Evolutionary conservation across 2,888 invertebrate genomes (phyloP), one percentile per base, ranked within the genome.

Genomic region (Eretmocerus hayati): DNA sequence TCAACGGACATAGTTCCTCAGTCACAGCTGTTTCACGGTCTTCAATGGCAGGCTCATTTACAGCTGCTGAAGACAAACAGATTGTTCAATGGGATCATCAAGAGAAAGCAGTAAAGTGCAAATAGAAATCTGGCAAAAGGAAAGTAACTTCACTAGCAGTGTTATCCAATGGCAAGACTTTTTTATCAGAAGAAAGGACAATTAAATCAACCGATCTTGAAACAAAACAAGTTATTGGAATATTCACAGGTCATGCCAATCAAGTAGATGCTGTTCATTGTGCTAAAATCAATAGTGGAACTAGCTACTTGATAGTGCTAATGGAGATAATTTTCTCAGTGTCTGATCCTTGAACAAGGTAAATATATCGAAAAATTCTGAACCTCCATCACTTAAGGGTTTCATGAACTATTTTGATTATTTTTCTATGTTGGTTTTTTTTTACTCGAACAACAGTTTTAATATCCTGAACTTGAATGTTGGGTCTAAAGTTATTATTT

Each of bases 41-140:
- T 49, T 57, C 67, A 15, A 61, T 62, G 1, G 70, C 69, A 5
- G 71, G 71, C 13, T 58, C 84, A 5, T 81, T 77, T 59, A 78
- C 78, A 39, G 79, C 79, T 46, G 79, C 79, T 0, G 73, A 74
- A 46, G 83, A 83, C 60, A 69, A 74, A 58, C 76, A 79, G 51
- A 74, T 78, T 36, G 58, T 76, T n/a, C 67, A 74, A 33, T 78
- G 78, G 78, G 73, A 71, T 48, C 43, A 76, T 8, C 58, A 67
- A 18, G 67, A 74, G 13, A 72, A 71, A 48, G 66, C 66, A 26
- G 69, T 73, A 37, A 65, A 72, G 46, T 62, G 60, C n/a, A 80
- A 83, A 75, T 80, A 85, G 81, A 83, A 84, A 75, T 76, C 80
- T 46, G 80, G 81, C 64, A 75, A 77, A 58, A 73, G 74, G 41